Base-by-base conservation (phyloP, 37 sponge, comb jelly and placozoan genomes). In the Dysidea cf. avara region DNA sequence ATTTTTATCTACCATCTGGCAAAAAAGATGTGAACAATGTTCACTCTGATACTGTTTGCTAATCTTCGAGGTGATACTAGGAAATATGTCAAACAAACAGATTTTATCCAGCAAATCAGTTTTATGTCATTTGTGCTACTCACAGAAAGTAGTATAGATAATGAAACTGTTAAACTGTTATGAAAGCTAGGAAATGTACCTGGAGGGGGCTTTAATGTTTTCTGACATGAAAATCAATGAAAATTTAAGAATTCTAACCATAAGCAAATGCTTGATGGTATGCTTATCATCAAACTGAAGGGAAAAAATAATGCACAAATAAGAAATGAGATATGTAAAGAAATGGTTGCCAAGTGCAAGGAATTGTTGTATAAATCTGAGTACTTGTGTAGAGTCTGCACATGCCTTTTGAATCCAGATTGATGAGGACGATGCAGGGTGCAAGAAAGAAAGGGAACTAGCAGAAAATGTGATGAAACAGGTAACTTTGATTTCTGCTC, bases 51-150 rank as follows among this genome's bases (percentile, higher is more conserved):
- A 28, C 60, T 39, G 37, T 77, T 77, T 67, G 6, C 24, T 22
- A 77, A 77, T 53, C 52, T 77, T 12, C 66, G 49, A 59, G 78
- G 78, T 29, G 56, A 77, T 56, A 59, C 78, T 14, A 18, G 21
- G 4, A 35, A 51, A 22, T 56, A 64, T 29, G 9, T 24, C 5
- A 52, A 28, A 55, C 78, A 77, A 66, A 29, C 55, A 7, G 38
- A 56, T n/a, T 77, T 77, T 17, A 3, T 77, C 12, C 51, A 56
- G 30, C n/a, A 26, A 30, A 37, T 69, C 11, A 54, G 36, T 29
- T 69, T 52, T 9, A 69, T 69, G 70, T 11, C 3, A 4, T 69
- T 69, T 52, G 55, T 69, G 14, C 28, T 69, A 17, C 33, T 69
- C 6, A 52, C 17, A 43, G 55, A 52, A 30, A 21, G 53, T 25